Evolutionary conservation across 2,888 invertebrate species (phyloP), one percentile per base, ranked within the genome.

Genomic region (Cosmorhoe ocellata): DNA sequence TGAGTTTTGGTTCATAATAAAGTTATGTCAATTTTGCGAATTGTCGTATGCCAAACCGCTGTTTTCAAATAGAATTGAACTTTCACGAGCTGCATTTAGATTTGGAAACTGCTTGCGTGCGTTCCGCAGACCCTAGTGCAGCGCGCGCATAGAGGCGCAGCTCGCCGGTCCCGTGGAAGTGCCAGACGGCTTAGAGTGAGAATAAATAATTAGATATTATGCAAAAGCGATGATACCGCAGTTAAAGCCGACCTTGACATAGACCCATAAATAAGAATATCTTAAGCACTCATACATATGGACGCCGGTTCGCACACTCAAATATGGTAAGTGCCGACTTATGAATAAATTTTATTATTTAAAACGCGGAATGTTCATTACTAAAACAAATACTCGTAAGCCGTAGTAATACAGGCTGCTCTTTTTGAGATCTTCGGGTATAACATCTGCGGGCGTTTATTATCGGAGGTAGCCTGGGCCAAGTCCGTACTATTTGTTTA

Each of bases 261-360:
- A 86, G 81, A 86, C 81, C 82, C 88, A 85, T 86, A 88, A 87
- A 87, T 88, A 88, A 88, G 86, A 88, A 88, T 88, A 89, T 89
- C 88, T 89, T 84, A 84, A 80, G 76, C 83, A 81, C 82, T 88
- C 88, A 90, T 90, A 87, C 90, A 89, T 89, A 89, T 87, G 89
- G 85, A 84, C 88, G 81, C 72, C 74, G 76, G 76, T 79, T 79
- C 83, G 84, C 86, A 80, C 84, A 86, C 87, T 83, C 88, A 75
- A 83, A 86, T 88, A 87, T 88, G 87, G 86, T 86, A 87, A 87
- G 89, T 86, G 83, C 82, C 79, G 82, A 81, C 84, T 87, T 90
- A 88, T 90, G 90, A 89, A 90, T 90, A 88, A 77, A 88, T 87
- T 89, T 88, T 89, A 87, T 88, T 88, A 88, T 88, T 89, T 89